phyloP scores from a whole-genome alignment of 2,113 vertebrate genomes.

The Chloebia gouldiae region DNA sequence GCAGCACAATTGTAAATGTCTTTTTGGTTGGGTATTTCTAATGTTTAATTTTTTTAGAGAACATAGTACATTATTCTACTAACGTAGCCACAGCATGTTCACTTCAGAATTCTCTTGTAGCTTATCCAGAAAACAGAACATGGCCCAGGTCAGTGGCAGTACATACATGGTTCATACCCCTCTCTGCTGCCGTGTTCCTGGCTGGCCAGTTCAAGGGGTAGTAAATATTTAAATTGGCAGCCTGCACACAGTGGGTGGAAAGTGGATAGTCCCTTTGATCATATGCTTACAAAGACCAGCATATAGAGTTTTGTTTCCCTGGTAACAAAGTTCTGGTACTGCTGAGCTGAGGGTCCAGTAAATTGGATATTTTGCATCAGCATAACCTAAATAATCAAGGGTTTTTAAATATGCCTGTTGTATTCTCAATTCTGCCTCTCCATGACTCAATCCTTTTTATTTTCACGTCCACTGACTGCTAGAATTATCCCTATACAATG shows the following conservation, averaged over 20 bases:
- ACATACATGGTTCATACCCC: not conserved
- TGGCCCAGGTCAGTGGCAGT: not conserved
- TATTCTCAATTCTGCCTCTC: not conserved
- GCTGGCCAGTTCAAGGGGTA: constrained; percentile 16
- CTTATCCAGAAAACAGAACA: not conserved
- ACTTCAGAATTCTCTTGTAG: not conserved
- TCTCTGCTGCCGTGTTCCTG: not conserved
- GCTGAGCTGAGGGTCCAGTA: not conserved
- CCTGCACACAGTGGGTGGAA: constrained; percentile 15
- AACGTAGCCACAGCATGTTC: not conserved
- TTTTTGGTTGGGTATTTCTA: not conserved
- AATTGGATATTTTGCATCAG: not conserved
- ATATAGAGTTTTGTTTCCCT: not conserved
- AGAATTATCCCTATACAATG: not conserved
- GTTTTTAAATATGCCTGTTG: not conserved
- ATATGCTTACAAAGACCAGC: not conserved
- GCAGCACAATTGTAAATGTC: not conserved
- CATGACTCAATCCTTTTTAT: not conserved
- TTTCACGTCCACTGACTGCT: not conserved
- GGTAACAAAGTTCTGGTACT: not conserved
- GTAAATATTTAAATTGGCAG: constrained; percentile 65
- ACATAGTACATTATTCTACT: not conserved
- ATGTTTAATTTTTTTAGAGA: not conserved
- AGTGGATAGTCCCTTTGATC: constrained; percentile 35
- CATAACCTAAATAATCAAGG: not conserved